phyloP scores from a whole-genome alignment of 2,797 vertebrate species.

The Rhodeus uyekii region DNA sequence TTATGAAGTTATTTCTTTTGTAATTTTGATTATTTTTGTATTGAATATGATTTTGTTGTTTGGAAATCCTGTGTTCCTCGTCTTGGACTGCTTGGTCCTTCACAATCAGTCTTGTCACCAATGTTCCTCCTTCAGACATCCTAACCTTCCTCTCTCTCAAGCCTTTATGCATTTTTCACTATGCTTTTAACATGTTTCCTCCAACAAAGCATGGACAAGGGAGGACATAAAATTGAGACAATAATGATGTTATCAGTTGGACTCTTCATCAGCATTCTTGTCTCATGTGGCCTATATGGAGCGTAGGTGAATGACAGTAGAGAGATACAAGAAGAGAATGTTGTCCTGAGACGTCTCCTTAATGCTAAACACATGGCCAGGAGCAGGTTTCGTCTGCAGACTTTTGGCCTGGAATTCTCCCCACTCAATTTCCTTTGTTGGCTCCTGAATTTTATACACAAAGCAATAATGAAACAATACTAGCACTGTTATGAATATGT shows the following conservation, averaged over 20 bases:
- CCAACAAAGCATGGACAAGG: slow-evolving; percentile 34
- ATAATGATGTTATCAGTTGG: slow-evolving; percentile 30
- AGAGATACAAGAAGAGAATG: slow-evolving; percentile 35
- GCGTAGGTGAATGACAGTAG: slow-evolving; percentile 34
- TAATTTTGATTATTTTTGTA: too few species aligned
- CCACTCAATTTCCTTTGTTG: slow-evolving; percentile 62
- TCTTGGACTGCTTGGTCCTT: too few species aligned
- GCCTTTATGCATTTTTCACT: slow-evolving; percentile 15
- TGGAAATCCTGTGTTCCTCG: too few species aligned
- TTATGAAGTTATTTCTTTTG: too few species aligned
- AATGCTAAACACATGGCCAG: slow-evolving; percentile 59
- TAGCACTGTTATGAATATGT: slow-evolving; percentile 52
- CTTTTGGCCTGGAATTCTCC: slow-evolving; percentile 56
- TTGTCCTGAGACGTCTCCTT: slow-evolving; percentile 45
- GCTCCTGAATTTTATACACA: slow-evolving; percentile 56
- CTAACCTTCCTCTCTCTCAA: slow-evolving; percentile 30
- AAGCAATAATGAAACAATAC: slow-evolving; percentile 60
- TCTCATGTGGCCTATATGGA: slow-evolving; percentile 43
- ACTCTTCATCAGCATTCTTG: slow-evolving; percentile 21
- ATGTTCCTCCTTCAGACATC: slow-evolving; percentile 5
- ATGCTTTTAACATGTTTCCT: background rate
- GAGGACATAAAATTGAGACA: slow-evolving; percentile 38
- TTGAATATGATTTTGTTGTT: too few species aligned
- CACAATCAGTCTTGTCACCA: slow-evolving; percentile 13
- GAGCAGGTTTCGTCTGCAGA: slow-evolving; percentile 56